Evolutionary conservation across 2,797 vertebrate genomes (phyloP).

Genomic region (Limosa lapponica): DNA sequence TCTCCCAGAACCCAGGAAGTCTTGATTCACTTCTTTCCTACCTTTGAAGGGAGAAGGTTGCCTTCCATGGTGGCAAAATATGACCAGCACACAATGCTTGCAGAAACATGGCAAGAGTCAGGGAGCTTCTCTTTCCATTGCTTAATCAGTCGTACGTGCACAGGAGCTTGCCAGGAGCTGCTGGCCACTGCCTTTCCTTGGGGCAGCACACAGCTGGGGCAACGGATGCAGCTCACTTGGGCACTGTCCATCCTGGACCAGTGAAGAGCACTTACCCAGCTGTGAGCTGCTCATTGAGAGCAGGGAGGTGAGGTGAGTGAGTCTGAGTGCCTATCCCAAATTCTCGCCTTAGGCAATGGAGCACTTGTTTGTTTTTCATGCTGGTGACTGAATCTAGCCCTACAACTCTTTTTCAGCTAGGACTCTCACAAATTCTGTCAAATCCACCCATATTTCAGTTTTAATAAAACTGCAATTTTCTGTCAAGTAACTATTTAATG

Average conservation of each 20-base stretch:
- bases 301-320: not conserved
- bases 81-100: not conserved
- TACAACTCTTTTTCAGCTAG: not conserved
- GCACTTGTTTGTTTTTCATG: not conserved
- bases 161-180: not conserved
- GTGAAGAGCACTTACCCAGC: not conserved
- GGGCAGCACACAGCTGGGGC: too few relatives aligned
- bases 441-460: not conserved
- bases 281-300: not conserved
- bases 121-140: not conserved
- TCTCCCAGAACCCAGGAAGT: fast-evolving
- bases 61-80: not conserved
- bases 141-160: fast-evolving
- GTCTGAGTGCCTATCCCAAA: not conserved
- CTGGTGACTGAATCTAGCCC: not conserved
- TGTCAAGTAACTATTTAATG: not conserved
- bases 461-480: not conserved
- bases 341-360: not conserved
- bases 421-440: not conserved
- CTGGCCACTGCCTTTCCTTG: not conserved
- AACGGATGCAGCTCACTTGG: not conserved
- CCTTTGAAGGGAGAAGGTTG: not conserved
- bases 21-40: not conserved
- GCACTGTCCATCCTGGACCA: not conserved
- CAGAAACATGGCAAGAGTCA: not conserved